Percentiles rank a stretch among this genome's conserved stretches.
These are phyloP conservation scores for Amblyopsis rosae DNA, from an alignment of 2,113 vertebrate species.

Conservation along the genomic window DNA sequence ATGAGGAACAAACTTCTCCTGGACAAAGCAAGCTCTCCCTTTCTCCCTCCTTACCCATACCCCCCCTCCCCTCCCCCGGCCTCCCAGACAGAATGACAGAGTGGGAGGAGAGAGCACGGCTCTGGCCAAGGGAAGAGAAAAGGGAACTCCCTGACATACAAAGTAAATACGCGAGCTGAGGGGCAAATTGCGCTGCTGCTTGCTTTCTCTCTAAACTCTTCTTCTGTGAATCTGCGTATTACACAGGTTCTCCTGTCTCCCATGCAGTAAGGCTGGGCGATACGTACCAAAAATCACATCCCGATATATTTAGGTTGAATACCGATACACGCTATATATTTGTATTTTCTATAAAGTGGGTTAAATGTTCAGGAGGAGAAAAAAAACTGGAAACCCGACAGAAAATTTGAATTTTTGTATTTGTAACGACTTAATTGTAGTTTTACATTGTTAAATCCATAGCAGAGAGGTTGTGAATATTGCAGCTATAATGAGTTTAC, in stretches of 20 bases:
- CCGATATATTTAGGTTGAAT: too few relatives aligned
- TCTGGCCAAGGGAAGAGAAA: constrained; percentile 17
- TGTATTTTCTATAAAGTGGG: too few relatives aligned
- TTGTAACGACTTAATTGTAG: too few relatives aligned
- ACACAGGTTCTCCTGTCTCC: constrained; percentile 35
- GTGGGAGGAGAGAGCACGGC: constrained; percentile 3
- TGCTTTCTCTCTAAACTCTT: constrained; percentile 8
- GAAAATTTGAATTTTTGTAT: too few relatives aligned
- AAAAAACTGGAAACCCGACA: too few relatives aligned
- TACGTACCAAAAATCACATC: too few relatives aligned
- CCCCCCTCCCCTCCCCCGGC: too few relatives aligned
- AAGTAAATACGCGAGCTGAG: neutral
- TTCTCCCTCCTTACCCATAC: neutral
- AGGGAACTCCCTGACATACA: constrained; percentile 55
- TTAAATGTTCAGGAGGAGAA: too few relatives aligned
- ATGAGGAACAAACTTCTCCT: neutral
- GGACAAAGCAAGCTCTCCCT: constrained; percentile 26
- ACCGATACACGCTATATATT: too few relatives aligned
- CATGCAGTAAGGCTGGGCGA: constrained; percentile 17
- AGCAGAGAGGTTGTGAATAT: too few relatives aligned
- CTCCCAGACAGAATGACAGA: neutral
- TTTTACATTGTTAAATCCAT: too few relatives aligned
- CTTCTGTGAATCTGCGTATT: constrained; percentile 4
- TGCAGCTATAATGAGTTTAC: too few relatives aligned
- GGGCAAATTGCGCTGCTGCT: constrained; percentile 21